These are phyloP conservation scores for Noctua comes DNA, from an alignment of 2,888 invertebrate species.

Conservation along the genomic window DNA sequence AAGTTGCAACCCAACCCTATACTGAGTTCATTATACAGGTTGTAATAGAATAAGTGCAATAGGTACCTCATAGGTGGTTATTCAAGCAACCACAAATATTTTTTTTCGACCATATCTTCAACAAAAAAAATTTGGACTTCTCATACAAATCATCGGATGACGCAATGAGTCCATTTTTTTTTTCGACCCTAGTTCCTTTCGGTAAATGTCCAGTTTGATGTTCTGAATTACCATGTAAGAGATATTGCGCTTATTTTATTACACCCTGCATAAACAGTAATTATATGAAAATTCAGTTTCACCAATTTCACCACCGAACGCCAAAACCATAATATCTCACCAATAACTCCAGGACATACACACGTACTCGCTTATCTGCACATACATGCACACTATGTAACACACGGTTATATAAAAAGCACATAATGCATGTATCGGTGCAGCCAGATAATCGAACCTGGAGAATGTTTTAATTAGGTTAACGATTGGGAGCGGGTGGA, in stretches of 20 bases:
- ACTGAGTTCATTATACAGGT: neutral
- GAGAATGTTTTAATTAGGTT: conserved; percentile 86
- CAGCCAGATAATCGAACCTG: conserved; percentile 66
- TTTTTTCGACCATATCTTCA: too few relatives aligned
- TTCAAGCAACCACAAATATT: neutral
- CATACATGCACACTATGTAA: conserved; percentile 6
- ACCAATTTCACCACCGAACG: neutral
- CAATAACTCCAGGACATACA: conserved; percentile 10
- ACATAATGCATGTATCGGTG: conserved; percentile 61
- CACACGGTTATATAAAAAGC: conserved; percentile 37
- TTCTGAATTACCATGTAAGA: neutral
- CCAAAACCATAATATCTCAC: conserved; percentile 2
- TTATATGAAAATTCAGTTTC: neutral
- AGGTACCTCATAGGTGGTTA: neutral
- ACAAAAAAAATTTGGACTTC: neutral
- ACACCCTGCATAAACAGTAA: neutral
- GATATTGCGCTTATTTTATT: neutral
- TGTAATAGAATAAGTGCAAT: neutral
- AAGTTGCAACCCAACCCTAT: neutral
- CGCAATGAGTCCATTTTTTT: neutral
- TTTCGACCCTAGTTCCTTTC: neutral
- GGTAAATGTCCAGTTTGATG: neutral
- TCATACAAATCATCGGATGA: neutral
- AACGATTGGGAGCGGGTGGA: conserved; percentile 70
- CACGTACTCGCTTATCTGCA: conserved; percentile 11